phyloP scores from a whole-genome alignment of 2,113 vertebrate genomes.

The Spea multiplicata region DNA sequence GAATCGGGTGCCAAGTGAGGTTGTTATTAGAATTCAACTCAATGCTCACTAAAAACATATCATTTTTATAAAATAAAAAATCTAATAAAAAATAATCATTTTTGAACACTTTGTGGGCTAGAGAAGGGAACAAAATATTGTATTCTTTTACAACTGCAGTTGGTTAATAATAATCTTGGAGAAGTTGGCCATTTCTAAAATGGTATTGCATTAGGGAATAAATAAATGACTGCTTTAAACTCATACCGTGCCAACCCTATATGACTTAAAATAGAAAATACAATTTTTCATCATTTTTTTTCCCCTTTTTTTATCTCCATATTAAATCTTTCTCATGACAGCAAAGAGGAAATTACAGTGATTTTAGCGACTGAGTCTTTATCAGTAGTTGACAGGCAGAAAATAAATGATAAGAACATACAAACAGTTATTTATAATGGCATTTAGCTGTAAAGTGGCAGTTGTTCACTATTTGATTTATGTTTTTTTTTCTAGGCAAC shows the following conservation, averaged over 20 bases:
- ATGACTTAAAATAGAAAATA: constrained; percentile 53
- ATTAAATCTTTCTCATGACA: constrained; percentile 67
- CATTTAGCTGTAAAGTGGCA: constrained; percentile 63
- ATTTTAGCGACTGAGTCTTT: constrained; percentile 68
- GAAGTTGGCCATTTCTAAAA: neutral
- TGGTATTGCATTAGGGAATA: constrained; percentile 40
- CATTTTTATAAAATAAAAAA: too few relatives aligned
- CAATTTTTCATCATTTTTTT: constrained; percentile 51
- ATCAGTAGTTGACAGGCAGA: constrained; percentile 61
- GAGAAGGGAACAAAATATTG: too few relatives aligned
- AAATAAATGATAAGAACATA: too few relatives aligned
- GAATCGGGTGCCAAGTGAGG: too few relatives aligned
- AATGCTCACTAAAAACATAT: too few relatives aligned
- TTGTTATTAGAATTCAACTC: too few relatives aligned
- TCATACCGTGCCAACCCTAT: constrained; percentile 49
- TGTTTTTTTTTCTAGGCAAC: constrained; percentile 52
- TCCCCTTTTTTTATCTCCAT: constrained; percentile 59
- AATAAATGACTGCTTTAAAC: constrained; percentile 47
- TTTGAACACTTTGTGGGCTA: too few relatives aligned
- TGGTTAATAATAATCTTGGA: neutral
- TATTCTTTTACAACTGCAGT: neutral
- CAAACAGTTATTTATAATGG: constrained; percentile 65
- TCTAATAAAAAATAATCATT: too few relatives aligned
- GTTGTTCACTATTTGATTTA: constrained; percentile 58
- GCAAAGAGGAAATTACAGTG: constrained; percentile 62